Evolutionary conservation across 1,140 invertebrate genomes (phyloP).

Genomic region (Bicyclus anynana): DNA sequence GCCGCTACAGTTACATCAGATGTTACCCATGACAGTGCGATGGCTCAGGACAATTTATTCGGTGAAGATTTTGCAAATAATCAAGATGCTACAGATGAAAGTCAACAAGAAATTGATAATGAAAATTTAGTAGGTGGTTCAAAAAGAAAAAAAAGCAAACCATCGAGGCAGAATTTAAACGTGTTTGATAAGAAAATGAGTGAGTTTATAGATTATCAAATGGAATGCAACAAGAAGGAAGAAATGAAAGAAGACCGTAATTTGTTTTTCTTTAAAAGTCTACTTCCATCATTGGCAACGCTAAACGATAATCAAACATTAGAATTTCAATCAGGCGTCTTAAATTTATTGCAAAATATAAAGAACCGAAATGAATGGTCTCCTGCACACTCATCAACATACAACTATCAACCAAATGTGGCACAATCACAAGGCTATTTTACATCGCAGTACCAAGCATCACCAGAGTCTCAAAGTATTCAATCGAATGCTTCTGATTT

Average conservation of each 20-base stretch:
- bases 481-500: too few relatives aligned
- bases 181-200: not conserved
- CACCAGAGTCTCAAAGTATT: too few relatives aligned
- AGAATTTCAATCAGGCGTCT: conserved; percentile 32
- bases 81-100: too few relatives aligned
- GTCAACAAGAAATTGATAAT: too few relatives aligned
- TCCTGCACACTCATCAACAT: too few relatives aligned
- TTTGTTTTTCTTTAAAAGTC: not conserved
- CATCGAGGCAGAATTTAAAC: not conserved
- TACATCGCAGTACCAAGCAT: too few relatives aligned
- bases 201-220: not conserved
- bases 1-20: too few relatives aligned
- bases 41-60: too few relatives aligned
- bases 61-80: too few relatives aligned
- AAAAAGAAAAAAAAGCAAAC: too few relatives aligned
- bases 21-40: not conserved
- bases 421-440: not conserved
- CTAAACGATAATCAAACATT: conserved; percentile 30
- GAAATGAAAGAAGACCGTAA: not conserved
- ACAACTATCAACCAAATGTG: too few relatives aligned
- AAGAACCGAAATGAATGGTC: conserved; percentile 13
- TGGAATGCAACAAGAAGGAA: not conserved
- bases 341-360: conserved; percentile 34
- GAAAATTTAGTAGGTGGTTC: too few relatives aligned
- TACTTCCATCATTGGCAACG: conserved; percentile 20